Conservation (phyloP, 1,140 invertebrate species). For the Drosophila nigromelanica region DNA sequence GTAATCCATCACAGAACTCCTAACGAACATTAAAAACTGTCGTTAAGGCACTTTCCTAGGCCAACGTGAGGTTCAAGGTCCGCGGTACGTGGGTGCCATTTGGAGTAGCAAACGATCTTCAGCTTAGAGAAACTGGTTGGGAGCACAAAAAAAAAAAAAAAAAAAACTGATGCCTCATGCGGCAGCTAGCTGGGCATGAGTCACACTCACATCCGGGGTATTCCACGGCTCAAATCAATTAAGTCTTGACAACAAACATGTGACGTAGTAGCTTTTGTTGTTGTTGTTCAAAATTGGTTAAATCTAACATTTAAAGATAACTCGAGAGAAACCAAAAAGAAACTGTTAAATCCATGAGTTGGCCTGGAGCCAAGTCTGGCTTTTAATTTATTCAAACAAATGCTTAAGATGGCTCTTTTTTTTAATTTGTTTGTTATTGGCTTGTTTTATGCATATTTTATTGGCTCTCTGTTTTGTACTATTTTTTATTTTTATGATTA, state of each 20-base stretch:
- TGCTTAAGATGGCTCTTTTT: slow-evolving; percentile 36
- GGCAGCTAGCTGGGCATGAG: slow-evolving; percentile 43
- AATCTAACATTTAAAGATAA: slow-evolving; percentile 29
- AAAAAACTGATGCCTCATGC: slow-evolving; percentile 24
- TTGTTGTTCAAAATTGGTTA: slow-evolving; percentile 11
- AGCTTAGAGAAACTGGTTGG: slow-evolving; percentile 54
- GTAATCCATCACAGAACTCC: slow-evolving; percentile 59
- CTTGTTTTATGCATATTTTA: slow-evolving; percentile 44
- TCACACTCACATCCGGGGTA: slow-evolving; percentile 71
- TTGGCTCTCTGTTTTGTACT: slow-evolving; percentile 10
- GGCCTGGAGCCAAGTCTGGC: neutral
- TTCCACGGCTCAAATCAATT: slow-evolving; percentile 44
- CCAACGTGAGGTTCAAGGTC: slow-evolving; percentile 49
- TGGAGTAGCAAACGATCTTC: slow-evolving; percentile 32
- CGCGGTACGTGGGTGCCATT: slow-evolving; percentile 12
- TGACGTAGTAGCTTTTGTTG: slow-evolving; percentile 16
- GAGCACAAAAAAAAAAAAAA: slow-evolving; percentile 1
- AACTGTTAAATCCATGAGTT: neutral
- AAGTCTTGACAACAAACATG: slow-evolving; percentile 16
- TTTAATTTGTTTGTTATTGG: slow-evolving; percentile 43
- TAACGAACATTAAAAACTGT: slow-evolving; percentile 30
- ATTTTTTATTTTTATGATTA: neutral
- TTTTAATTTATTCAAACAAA: slow-evolving; percentile 32
- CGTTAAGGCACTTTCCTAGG: slow-evolving; percentile 2
- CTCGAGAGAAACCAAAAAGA: neutral